A percentile compares a stretch with the other conserved stretches of the same genome.
Conservation (phyloP, 35 echinoderm and acorn worm genomes). For the Diadema setosum region DNA sequence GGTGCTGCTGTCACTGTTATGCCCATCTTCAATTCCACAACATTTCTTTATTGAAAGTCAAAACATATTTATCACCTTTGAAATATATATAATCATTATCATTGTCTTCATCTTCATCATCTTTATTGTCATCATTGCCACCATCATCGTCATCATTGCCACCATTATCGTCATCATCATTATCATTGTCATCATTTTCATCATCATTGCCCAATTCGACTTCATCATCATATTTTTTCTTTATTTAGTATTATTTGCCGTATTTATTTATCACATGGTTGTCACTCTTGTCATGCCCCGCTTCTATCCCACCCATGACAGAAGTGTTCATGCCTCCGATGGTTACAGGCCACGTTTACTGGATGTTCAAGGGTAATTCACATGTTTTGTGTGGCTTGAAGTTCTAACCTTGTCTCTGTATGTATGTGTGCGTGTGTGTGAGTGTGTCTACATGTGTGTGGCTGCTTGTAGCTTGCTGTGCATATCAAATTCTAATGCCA, state of each 20-base stretch:
- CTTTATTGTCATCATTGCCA: neutral
- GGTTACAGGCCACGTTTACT: neutral
- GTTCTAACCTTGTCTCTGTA: too few relatives aligned
- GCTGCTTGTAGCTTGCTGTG: too few relatives aligned
- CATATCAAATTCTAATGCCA: too few relatives aligned
- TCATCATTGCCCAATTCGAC: neutral
- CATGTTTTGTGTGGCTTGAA: neutral
- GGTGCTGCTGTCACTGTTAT: neutral
- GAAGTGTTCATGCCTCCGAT: neutral
- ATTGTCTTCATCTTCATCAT: neutral
- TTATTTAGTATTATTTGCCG: neutral
- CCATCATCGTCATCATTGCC: neutral
- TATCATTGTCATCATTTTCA: neutral
- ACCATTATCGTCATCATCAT: neutral
- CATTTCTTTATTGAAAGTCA: neutral
- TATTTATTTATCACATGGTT: neutral
- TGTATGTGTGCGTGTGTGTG: too few relatives aligned
- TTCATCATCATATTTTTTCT: neutral
- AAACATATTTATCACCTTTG: neutral
- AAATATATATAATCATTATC: neutral
- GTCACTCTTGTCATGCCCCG: neutral
- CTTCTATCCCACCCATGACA: neutral
- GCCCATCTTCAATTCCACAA: neutral
- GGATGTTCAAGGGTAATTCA: conserved; percentile 5
- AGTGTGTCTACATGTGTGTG: too few relatives aligned